phyloP scores from a whole-genome alignment of 2,113 vertebrate species.

The Rhinolophus ferrumequinum region DNA sequence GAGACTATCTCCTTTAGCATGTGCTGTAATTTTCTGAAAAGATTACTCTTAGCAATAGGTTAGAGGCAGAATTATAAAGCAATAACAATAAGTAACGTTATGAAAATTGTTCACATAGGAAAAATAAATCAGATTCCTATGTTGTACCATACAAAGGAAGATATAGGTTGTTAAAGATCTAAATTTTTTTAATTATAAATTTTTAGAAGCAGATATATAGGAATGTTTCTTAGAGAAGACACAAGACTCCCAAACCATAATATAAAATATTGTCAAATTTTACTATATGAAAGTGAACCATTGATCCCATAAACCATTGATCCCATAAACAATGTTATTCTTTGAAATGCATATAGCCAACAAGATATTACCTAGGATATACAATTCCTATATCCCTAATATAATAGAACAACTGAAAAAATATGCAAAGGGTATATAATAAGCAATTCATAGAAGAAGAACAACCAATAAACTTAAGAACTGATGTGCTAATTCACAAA shows the following conservation, averaged over 20 bases:
- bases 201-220: background rate
- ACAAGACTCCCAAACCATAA: background rate
- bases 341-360: background rate
- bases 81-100: background rate
- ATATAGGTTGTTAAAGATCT: background rate
- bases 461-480: background rate
- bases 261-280: conserved; percentile 14
- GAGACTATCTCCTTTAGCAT: background rate
- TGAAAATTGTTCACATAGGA: background rate
- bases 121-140: background rate
- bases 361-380: background rate
- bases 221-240: background rate
- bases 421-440: background rate
- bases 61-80: conserved; percentile 6
- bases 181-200: background rate
- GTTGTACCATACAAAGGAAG: background rate
- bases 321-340: background rate
- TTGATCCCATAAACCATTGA: too few species aligned
- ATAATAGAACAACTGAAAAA: background rate
- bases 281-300: background rate
- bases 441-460: background rate
- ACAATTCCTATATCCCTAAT: background rate
- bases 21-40: background rate
- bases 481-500: background rate
- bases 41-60: background rate